Evolutionary conservation across 2,113 vertebrate species (phyloP).

Genomic region (Jaculus jaculus): DNA sequence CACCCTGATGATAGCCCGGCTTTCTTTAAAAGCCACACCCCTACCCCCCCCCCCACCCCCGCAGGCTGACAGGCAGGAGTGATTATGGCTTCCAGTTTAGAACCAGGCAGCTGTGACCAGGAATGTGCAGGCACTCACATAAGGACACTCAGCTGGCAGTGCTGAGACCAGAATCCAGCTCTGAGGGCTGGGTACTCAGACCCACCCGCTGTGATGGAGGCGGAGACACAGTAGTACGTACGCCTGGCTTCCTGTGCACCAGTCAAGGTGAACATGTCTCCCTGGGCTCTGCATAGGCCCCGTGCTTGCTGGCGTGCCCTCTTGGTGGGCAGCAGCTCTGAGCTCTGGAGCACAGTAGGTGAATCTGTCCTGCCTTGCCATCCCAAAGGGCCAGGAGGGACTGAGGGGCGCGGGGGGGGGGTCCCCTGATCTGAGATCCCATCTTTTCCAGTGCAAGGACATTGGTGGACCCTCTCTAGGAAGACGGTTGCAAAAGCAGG

Average conservation of each 20-base stretch:
- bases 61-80: not conserved
- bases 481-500: not conserved
- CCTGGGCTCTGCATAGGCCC: constrained; percentile 42
- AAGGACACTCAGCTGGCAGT: constrained; percentile 34
- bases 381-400: not conserved
- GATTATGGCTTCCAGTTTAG: not conserved
- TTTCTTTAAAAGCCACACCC: not conserved
- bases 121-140: not conserved
- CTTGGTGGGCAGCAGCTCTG: constrained; percentile 20
- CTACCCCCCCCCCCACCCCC: too few species aligned
- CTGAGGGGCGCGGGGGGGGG: not conserved
- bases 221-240: not conserved
- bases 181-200: not conserved
- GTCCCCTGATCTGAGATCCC: not conserved
- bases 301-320: not conserved
- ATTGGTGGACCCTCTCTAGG: not conserved
- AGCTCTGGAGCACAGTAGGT: not conserved
- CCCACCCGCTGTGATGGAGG: not conserved
- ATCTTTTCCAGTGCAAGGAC: not conserved
- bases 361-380: not conserved
- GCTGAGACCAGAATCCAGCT: not conserved
- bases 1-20: not conserved
- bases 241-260: not conserved
- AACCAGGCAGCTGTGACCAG: constrained; percentile 10
- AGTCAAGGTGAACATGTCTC: not conserved